Base-by-base conservation (phyloP, 1,140 invertebrate species). In the Capitella teleta region DNA sequence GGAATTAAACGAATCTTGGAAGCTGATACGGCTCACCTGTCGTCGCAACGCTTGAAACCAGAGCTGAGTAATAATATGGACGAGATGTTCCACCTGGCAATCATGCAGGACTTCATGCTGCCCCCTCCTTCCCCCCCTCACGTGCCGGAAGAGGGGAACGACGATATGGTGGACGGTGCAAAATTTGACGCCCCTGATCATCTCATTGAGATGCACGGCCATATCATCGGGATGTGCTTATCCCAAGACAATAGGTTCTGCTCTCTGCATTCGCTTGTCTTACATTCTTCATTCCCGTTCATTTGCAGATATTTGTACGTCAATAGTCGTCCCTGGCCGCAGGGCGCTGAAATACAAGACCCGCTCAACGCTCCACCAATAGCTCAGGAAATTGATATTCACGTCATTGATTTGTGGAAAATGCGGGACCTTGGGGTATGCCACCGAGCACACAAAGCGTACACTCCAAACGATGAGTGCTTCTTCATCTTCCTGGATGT, bases 401-500 rank as follows among this genome's bases (percentile, higher is more conserved):
- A 88, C 60, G 86, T 90, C 1, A 89, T 90, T 57, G 87, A 90
- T 73, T 70, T 90, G 51, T 77, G 80, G 28, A 86, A 82, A 0
- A 73, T 90, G 25, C 80, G 82, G 61, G 78, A 83, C 52, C 82
- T 89, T 16, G 86, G 85, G 3, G 85, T 79, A 36, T 87, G 89
- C 82, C 63, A 86, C n/a, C 74, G 83, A 48, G 78, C 85, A 12
- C 87, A 90, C 63, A 85, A 84, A 67, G 86, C 86, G 2, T 91
- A 86, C 61, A 89, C 87, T 4, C 80, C 85, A 5, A 87, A 87
- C 63, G 85, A 86, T 49, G 86, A 89, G 66, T 90, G 86, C 60
- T 90, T 88, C 67, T 89, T 89, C 57, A 87, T 90, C 57, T 90
- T 89, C 68, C 74, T 90, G 16, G 85, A 90, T 71, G 86, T 89